These are phyloP conservation scores for Entomyzon cyanotis DNA, from an alignment of 2,113 vertebrate species.

Conservation along the genomic window DNA sequence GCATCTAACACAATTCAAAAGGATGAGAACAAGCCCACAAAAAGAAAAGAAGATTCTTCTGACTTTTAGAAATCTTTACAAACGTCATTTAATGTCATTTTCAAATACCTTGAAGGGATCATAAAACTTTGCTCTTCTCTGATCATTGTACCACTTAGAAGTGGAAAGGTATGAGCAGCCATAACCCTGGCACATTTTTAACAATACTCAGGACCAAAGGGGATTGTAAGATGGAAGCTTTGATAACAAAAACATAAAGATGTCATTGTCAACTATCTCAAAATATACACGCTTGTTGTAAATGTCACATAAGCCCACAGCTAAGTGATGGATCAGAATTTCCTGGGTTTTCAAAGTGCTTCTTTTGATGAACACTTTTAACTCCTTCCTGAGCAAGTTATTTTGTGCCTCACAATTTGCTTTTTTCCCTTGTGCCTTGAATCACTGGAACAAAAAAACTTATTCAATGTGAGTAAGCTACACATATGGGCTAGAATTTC, in stretches of 20 bases:
- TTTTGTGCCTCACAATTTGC: not conserved
- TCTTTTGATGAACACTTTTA: conserved; percentile 33
- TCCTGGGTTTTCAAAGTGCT: not conserved
- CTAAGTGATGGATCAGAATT: conserved; percentile 45
- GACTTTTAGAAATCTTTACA: conserved; percentile 61
- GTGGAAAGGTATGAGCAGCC: conserved; percentile 10
- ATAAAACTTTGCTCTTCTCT: conserved; percentile 65
- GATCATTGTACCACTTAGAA: conserved; percentile 42
- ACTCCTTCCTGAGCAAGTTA: not conserved
- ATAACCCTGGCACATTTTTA: conserved; percentile 44
- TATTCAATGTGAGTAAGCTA: not conserved
- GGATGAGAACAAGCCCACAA: conserved; percentile 17
- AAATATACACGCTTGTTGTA: conserved; percentile 49
- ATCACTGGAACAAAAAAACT: not conserved
- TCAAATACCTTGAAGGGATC: conserved; percentile 66
- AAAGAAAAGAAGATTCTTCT: conserved; percentile 37
- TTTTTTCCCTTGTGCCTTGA: not conserved
- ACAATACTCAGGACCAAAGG: conserved; percentile 37
- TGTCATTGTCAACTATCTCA: conserved; percentile 49
- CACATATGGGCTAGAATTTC: not conserved
- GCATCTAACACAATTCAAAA: conserved; percentile 23
- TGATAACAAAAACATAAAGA: conserved; percentile 68
- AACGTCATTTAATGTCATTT: conserved; percentile 54
- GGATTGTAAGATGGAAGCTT: conserved; percentile 40
- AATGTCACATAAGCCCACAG: conserved; percentile 53